A percentile compares a stretch with the other conserved stretches of the same genome.
Conservation (phyloP, 2,113 vertebrate genomes). For the Eurystomus gularis region DNA sequence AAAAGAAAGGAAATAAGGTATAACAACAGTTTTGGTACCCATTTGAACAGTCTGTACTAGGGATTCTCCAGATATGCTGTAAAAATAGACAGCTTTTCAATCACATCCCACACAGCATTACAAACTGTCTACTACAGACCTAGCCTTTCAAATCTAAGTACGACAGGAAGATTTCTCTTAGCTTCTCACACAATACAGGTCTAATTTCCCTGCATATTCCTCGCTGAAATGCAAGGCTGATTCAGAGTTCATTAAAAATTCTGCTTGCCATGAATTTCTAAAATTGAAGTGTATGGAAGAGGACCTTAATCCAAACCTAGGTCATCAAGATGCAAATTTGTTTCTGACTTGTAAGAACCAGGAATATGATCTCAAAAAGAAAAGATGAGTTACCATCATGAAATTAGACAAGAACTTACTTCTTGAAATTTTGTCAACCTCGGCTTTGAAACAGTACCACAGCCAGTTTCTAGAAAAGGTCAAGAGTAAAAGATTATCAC, state of each 20-base stretch:
- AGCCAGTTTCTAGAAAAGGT: background rate
- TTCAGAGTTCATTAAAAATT: background rate
- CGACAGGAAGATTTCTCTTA: conserved; percentile 6
- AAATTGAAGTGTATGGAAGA: background rate
- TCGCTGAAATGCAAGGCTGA: background rate
- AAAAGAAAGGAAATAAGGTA: background rate
- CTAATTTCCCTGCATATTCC: background rate
- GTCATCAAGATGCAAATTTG: background rate
- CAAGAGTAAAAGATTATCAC: background rate
- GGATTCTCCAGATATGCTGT: conserved; percentile 14
- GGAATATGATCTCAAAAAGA: background rate
- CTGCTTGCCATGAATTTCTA: background rate
- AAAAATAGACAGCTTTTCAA: conserved; percentile 30
- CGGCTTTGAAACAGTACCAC: background rate
- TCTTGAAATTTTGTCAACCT: background rate
- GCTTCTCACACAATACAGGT: background rate
- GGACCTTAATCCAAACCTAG: background rate
- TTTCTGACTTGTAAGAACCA: background rate
- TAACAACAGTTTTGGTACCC: background rate
- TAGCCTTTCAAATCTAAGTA: background rate
- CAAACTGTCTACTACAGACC: conserved; percentile 7
- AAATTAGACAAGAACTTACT: background rate
- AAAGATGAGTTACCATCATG: background rate
- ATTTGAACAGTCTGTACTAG: conserved; percentile 40
- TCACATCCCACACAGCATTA: conserved; percentile 11